Base-by-base conservation (phyloP, 2,888 invertebrate species). In the Andrena praecox region DNA sequence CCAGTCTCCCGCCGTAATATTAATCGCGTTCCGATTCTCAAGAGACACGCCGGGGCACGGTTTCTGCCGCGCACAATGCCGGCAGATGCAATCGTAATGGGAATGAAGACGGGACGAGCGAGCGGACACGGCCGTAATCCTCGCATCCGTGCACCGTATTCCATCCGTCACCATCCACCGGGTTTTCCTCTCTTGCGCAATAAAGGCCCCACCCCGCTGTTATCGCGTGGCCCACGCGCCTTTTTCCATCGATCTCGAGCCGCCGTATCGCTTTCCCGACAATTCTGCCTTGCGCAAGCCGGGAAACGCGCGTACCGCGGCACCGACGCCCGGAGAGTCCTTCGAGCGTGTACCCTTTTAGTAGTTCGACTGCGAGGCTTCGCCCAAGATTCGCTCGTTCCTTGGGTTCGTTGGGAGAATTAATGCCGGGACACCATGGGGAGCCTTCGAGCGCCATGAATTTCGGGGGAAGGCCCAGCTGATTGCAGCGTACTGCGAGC, bases 1-100 rank as follows among this genome's bases (percentile, higher is more conserved):
- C 79, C 69, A 52, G 77, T 70, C 82, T 80, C 69, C 62, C 56
- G 79, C 77, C 66, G 84, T 72, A 87, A 86, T 86, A 88, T 87
- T 86, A 88, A 89, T 90, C 88, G 84, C 83, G 91, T 91, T 89
- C 91, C 89, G 90, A 91, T 92, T 91, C 91, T 91, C 91, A 91
- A 80, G 85, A 85, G 84, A 87, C 86, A 82, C 86, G 82, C 71
- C 59, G 70, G 60, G 48, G 70, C 80, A 64, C 64, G 63, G 66
- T 74, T 86, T 81, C 68, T 54, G 29, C 62, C 52, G 63, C 73
- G 54, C 72, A 90, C 88, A 89, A 88, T 89, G 85, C 82, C 52
- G 72, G 83, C 78, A 88, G 86, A 89, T 89, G 85, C 82, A 87
- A 90, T 89, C 84, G 85, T 86, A 84, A 87, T 84, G 81, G 54